Conservation (phyloP, 2,797 vertebrate genomes). For the Denticeps clupeoides region DNA sequence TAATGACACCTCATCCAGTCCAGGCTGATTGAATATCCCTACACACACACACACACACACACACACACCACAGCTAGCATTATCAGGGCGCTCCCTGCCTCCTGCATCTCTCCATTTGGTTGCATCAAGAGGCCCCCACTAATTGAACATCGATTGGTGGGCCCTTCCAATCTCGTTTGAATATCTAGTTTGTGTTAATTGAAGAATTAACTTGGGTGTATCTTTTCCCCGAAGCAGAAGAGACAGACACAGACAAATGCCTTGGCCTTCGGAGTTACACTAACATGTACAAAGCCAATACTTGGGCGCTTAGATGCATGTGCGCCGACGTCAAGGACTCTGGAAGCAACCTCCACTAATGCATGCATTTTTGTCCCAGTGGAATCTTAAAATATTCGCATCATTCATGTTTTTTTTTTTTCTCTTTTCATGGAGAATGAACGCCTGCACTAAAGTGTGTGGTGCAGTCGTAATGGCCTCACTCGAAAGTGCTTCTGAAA, state of each 20-base stretch:
- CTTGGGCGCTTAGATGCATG: slow-evolving; percentile 6
- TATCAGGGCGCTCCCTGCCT: slow-evolving; percentile 3
- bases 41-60: slow-evolving; percentile 7
- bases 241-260: slow-evolving; percentile 35
- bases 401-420: too few species aligned
- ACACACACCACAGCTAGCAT: slow-evolving; percentile 3
- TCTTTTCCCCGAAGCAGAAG: slow-evolving; percentile 33
- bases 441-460: too few species aligned
- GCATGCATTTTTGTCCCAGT: neutral
- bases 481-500: too few species aligned
- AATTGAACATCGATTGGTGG: slow-evolving; percentile 63
- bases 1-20: slow-evolving; percentile 59
- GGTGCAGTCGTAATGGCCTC: too few species aligned
- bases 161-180: slow-evolving; percentile 53
- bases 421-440: too few species aligned
- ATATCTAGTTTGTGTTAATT: slow-evolving; percentile 54
- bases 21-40: slow-evolving; percentile 53
- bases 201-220: slow-evolving; percentile 57
- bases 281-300: neutral
- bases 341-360: slow-evolving; percentile 3
- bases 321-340: neutral
- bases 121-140: slow-evolving; percentile 28
- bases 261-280: slow-evolving; percentile 21
- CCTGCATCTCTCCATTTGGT: slow-evolving; percentile 24
- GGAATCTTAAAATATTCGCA: too few species aligned